Base-by-base conservation (phyloP, 2,113 vertebrate genomes). In the Phrynocephalus versicolor region DNA sequence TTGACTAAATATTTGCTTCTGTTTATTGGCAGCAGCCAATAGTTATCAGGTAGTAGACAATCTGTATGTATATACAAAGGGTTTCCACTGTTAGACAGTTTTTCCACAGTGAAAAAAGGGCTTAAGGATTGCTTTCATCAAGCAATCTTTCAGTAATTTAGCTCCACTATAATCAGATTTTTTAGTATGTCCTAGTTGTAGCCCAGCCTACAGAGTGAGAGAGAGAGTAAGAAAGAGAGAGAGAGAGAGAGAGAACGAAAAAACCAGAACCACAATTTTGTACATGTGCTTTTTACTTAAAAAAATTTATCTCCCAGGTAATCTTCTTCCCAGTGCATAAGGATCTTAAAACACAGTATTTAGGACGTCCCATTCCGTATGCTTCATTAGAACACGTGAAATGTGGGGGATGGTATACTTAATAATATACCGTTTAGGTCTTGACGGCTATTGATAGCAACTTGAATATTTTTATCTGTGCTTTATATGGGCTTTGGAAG, bases 371-470 rank as follows among this genome's bases (percentile, higher is more conserved):
- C 27, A 51, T 69, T 87, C 14, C 37, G 18, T 39, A 4, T 51
- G 37, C 16, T 60, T 58, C 58, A 35, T n/a, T 71, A 71, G 21
- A 51, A 33, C 23, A 12, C 35, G 30, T 75, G 35, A 76, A 51
- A 65, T 65, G 6, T 30, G 23, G 57, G n/a, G 10, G 45, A n/a
- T 33, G 57, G 27, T 15, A n/a, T 74, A 41, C 16, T 39, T 67
- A 30, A 67, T 62, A 45, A 73, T 25, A 64, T 45, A 35, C 10
- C 60, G 9, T 33, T 35, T 64, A 79, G 45, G 77, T 57, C 58
- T 21, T 73, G 37, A 15, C 80, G 69, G 45, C 58, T 80, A 79
- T 73, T 80, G 84, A 85, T 79, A 80, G 69, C 57, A 76, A 79
- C 81, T 25, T 67, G 33, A 18, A 25, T 79, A 79, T 83, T 87